Evolutionary conservation across 2,888 invertebrate genomes (phyloP).

Genomic region (Elysia crispata): DNA sequence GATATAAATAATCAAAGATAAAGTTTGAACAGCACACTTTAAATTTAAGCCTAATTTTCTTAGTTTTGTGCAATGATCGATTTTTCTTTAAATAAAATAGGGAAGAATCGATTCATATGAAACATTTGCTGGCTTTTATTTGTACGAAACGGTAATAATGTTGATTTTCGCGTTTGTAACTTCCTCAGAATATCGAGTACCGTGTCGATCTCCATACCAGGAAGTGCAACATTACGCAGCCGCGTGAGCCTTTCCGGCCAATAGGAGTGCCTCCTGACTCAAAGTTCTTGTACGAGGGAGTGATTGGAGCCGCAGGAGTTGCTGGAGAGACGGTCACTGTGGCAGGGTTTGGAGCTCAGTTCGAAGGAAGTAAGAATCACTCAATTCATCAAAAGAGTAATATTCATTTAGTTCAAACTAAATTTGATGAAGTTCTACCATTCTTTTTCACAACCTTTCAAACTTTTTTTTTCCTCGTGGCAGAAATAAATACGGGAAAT

Average conservation of each 20-base stretch:
- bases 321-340: conserved; percentile 60
- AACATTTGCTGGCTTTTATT: background rate
- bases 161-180: background rate
- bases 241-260: conserved; percentile 59
- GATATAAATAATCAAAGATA: too few relatives aligned
- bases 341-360: conserved; percentile 58
- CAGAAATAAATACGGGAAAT: too few relatives aligned
- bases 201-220: conserved; percentile 60
- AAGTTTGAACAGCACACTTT: too few relatives aligned
- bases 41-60: too few relatives aligned
- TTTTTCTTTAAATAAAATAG: too few relatives aligned
- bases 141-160: background rate
- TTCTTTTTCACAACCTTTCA: too few relatives aligned
- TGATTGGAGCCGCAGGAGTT: conserved; percentile 62
- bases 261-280: conserved; percentile 63
- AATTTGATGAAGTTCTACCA: too few relatives aligned
- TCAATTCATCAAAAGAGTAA: too few relatives aligned
- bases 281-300: conserved; percentile 60
- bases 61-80: too few relatives aligned
- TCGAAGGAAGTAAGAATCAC: conserved; percentile 56
- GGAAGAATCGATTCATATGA: too few relatives aligned
- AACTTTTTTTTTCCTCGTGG: too few relatives aligned
- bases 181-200: conserved; percentile 62
- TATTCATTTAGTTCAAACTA: too few relatives aligned
- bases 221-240: conserved; percentile 57